Evolutionary conservation across 2,888 invertebrate genomes (phyloP).

Genomic region (Neoscelio sp.): DNA sequence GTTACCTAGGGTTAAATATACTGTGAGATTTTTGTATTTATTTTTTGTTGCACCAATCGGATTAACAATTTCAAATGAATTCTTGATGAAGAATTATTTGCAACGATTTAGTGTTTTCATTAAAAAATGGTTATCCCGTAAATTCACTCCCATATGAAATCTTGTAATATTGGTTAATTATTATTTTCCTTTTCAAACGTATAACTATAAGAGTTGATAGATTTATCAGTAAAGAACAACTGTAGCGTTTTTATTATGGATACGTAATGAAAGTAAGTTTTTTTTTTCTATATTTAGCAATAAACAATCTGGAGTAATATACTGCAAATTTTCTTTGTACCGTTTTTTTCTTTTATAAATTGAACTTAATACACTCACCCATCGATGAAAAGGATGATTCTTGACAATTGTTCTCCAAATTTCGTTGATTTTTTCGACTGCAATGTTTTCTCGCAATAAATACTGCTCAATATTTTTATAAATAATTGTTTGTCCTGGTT

Average conservation of each 20-base stretch:
- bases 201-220: neutral
- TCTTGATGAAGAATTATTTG: slow-evolving; percentile 73
- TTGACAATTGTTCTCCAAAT: neutral
- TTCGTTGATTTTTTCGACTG: neutral
- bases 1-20: slow-evolving; percentile 73
- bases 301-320: slow-evolving; percentile 10
- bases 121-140: slow-evolving; percentile 64
- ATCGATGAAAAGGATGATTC: neutral
- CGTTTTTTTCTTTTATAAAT: slow-evolving; percentile 15
- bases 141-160: slow-evolving; percentile 68
- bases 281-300: neutral
- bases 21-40: slow-evolving; percentile 72
- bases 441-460: neutral
- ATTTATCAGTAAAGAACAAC: slow-evolving; percentile 11
- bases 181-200: neutral
- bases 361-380: neutral
- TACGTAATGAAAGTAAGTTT: slow-evolving; percentile 20
- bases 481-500: neutral
- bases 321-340: slow-evolving; percentile 9
- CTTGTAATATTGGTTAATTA: slow-evolving; percentile 58
- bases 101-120: slow-evolving; percentile 66
- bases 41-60: slow-evolving; percentile 72
- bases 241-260: slow-evolving; percentile 16
- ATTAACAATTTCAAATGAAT: slow-evolving; percentile 75
- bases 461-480: neutral